Conservation (phyloP, 1,140 invertebrate genomes). For the Augochlora pura region DNA sequence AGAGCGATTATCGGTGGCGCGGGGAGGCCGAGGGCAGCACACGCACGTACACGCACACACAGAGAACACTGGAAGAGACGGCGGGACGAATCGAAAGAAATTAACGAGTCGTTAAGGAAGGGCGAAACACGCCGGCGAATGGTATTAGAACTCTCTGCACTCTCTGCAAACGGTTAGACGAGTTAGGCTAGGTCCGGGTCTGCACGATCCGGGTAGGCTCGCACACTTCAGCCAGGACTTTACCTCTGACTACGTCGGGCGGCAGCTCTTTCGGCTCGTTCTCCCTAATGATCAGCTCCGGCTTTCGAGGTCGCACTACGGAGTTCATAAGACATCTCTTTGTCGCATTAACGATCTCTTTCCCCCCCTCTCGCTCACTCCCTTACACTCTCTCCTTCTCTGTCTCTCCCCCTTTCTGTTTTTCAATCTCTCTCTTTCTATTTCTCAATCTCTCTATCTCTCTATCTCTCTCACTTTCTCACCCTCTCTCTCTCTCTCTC, state of each 20-base stretch:
- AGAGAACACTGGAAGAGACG: no score
- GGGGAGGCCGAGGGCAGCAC: no score
- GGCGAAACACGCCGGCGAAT: not conserved
- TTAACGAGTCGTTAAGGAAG: not conserved
- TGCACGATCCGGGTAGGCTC: not conserved
- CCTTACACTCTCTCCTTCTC: no score
- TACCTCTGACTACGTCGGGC: slow-evolving; percentile 94
- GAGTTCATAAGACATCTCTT: slow-evolving; percentile 70
- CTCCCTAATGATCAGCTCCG: slow-evolving; percentile 95
- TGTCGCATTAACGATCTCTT: slow-evolving; percentile 62
- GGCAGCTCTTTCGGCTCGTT: slow-evolving; percentile 93
- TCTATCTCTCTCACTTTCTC: no score
- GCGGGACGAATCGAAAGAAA: not conserved
- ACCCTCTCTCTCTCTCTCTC: slow-evolving; percentile 8
- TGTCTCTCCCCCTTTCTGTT: no score
- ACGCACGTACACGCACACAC: no score
- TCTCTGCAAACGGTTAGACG: slow-evolving; percentile 30
- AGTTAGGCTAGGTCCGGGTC: slow-evolving; percentile 17
- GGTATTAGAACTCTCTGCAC: slow-evolving; percentile 8
- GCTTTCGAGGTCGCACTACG: slow-evolving; percentile 85
- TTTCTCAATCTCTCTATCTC: no score
- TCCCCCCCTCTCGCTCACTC: no score
- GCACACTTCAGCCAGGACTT: slow-evolving; percentile 59
- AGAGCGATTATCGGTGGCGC: no score
- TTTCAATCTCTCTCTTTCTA: no score